A percentile compares a stretch with the other conserved stretches of the same genome.
Conservation (phyloP, 1,140 invertebrate species). For the Drosophila bipectinata region DNA sequence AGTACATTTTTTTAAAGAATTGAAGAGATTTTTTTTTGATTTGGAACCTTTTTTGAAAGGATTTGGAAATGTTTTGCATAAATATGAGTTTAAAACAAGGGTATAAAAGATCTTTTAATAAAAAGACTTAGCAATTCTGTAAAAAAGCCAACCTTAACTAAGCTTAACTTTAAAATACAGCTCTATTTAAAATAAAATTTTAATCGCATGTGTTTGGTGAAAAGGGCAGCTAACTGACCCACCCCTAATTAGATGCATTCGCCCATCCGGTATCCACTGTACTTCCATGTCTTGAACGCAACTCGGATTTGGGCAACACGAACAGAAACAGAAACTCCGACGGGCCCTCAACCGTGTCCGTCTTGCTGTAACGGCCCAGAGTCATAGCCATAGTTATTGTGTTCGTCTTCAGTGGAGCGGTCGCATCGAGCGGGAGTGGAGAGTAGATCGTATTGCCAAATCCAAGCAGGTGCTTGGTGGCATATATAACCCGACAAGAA, state of each 20-base stretch:
- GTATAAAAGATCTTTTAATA: too few relatives aligned
- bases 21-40: neutral
- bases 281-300: conserved; percentile 46
- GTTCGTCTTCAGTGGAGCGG: conserved; percentile 71
- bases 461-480: conserved; percentile 16
- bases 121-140: too few relatives aligned
- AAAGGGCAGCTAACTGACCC: neutral
- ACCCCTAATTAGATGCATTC: neutral
- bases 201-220: neutral
- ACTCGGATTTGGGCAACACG: conserved; percentile 55
- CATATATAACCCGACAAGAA: conserved; percentile 6
- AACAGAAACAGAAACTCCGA: conserved; percentile 45
- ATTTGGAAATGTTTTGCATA: too few relatives aligned
- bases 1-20: neutral
- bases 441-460: conserved; percentile 22
- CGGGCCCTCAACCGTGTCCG: conserved; percentile 66
- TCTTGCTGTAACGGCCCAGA: conserved; percentile 68
- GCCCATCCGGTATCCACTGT: conserved; percentile 15
- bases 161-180: too few relatives aligned
- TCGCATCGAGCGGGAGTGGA: conserved; percentile 57
- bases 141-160: too few relatives aligned
- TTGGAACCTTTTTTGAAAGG: neutral
- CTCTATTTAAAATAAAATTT: too few relatives aligned
- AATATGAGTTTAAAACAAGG: too few relatives aligned
- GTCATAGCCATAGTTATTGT: conserved; percentile 45